A percentile compares a stretch with the other conserved stretches of the same genome.
Conservation (phyloP, 2,888 invertebrate genomes). For the Lacanobia wlatinum region DNA sequence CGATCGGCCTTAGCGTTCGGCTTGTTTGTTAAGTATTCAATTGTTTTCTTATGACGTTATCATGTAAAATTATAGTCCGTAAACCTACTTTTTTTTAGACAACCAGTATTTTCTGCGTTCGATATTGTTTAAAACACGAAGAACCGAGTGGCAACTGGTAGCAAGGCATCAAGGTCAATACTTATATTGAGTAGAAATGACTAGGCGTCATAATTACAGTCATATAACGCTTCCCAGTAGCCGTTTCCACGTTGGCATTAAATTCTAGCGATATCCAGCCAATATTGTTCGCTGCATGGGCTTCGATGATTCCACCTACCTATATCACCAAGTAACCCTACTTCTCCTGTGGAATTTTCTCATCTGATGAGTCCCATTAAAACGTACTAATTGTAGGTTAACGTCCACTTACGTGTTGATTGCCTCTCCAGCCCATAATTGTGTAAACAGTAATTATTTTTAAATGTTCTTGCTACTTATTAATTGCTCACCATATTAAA, state of each 20-base stretch:
- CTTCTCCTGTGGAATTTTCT: conserved; percentile 56
- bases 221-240: no score
- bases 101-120: no score
- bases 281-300: neutral
- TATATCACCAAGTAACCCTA: conserved; percentile 3
- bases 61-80: no score
- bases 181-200: neutral
- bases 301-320: neutral
- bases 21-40: no score
- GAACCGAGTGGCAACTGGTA: neutral
- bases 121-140: neutral
- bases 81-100: no score
- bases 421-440: conserved; percentile 63
- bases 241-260: no score
- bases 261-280: neutral
- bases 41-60: no score
- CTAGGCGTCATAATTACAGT: no score
- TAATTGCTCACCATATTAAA: conserved; percentile 63
- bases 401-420: conserved; percentile 73
- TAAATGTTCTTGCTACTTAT: conserved; percentile 64
- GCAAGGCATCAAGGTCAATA: neutral
- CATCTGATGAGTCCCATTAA: conserved; percentile 74
- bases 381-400: conserved; percentile 82
- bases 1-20: no score
- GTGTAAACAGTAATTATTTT: conserved; percentile 68